Conservation (phyloP, 1,140 invertebrate genomes). For the Drosophila eugracilis region DNA sequence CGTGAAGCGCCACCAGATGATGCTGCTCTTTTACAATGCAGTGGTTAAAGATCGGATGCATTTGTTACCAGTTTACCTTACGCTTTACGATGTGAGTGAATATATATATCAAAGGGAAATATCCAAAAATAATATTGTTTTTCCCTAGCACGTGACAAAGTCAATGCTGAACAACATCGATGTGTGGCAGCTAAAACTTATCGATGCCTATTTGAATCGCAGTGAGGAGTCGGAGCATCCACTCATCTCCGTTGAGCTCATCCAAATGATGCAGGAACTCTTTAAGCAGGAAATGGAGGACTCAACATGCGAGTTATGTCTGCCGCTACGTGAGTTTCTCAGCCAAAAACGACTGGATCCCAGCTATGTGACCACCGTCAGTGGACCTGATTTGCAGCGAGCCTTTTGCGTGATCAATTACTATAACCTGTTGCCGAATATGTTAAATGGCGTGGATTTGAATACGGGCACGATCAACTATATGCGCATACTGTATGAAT, state of each 20-base stretch:
- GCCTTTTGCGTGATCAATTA: constrained; percentile 87
- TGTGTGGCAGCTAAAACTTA: constrained; percentile 80
- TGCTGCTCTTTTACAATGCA: constrained; percentile 93
- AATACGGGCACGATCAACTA: constrained; percentile 70
- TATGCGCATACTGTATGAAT: constrained; percentile 76
- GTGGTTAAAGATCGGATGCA: constrained; percentile 94
- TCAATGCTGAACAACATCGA: constrained; percentile 66
- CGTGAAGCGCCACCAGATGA: constrained; percentile 89
- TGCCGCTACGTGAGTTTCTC: constrained; percentile 65
- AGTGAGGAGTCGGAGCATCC: constrained; percentile 43
- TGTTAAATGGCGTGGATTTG: constrained; percentile 76
- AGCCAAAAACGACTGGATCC: constrained; percentile 59
- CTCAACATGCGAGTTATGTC: constrained; percentile 38
- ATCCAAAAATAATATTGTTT: background rate
- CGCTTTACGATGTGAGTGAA: constrained; percentile 88
- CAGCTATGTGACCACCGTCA: constrained; percentile 61
- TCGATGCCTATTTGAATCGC: constrained; percentile 53
- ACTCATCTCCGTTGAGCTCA: constrained; percentile 70
- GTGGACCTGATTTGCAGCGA: constrained; percentile 65
- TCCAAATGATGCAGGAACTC: constrained; percentile 72
- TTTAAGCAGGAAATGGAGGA: constrained; percentile 69
- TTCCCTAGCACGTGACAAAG: constrained; percentile 54
- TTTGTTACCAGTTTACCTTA: constrained; percentile 90
- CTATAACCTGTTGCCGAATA: constrained; percentile 86
- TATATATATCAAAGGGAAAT: too few relatives aligned